Percentiles rank a stretch among this genome's conserved stretches.
Conservation (phyloP, 2,797 vertebrate genomes). For the Dallia pectoralis region DNA sequence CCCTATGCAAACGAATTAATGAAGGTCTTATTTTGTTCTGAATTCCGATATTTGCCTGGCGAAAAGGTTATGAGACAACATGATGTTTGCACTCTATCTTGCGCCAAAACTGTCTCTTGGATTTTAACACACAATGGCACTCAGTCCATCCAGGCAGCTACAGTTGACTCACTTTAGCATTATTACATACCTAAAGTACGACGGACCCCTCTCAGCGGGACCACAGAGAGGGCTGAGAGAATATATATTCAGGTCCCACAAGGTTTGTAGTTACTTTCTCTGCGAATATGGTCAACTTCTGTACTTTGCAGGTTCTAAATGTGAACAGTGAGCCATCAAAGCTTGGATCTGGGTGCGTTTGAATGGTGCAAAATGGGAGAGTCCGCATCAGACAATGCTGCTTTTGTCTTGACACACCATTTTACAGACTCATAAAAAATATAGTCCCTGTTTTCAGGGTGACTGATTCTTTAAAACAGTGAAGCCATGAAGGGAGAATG, state of each 20-base stretch:
- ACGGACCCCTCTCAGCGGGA: neutral
- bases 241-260: neutral
- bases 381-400: constrained; percentile 33
- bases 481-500: constrained; percentile 54
- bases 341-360: constrained; percentile 40
- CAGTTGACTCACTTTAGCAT: neutral
- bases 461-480: constrained; percentile 58
- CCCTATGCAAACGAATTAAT: too few relatives aligned
- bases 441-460: constrained; percentile 58
- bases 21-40: too few relatives aligned
- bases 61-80: too few relatives aligned
- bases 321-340: constrained; percentile 40
- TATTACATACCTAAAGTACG: neutral
- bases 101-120: neutral
- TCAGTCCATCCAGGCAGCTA: neutral
- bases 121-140: constrained; percentile 9
- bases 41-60: too few relatives aligned
- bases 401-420: constrained; percentile 58
- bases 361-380: constrained; percentile 37
- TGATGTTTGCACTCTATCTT: too few relatives aligned
- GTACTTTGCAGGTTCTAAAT: constrained; percentile 14
- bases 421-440: constrained; percentile 64
- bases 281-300: neutral
- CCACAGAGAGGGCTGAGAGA: neutral
- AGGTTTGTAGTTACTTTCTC: neutral